phyloP scores from a whole-genome alignment of 2,888 invertebrate genomes.

The Metopia argyrocephala region DNA sequence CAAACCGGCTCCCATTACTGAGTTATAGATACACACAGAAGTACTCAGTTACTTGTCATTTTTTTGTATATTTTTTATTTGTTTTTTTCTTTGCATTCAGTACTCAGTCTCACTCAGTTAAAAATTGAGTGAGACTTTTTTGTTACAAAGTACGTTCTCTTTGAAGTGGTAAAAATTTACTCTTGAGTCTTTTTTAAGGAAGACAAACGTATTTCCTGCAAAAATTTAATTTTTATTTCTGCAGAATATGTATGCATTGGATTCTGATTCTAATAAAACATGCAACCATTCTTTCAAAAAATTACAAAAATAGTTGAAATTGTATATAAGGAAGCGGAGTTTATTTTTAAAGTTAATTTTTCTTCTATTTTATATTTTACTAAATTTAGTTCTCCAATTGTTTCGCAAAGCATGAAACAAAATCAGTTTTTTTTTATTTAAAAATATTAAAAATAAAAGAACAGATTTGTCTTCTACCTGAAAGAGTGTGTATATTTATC shows the following conservation, averaged over 20 bases:
- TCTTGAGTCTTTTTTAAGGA: neutral
- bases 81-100: neutral
- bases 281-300: no score
- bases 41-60: neutral
- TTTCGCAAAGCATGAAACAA: no score
- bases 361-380: no score
- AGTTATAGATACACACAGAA: constrained; percentile 16
- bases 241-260: neutral
- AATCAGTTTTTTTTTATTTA: no score
- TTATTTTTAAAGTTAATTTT: no score
- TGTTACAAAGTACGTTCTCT: neutral
- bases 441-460: no score
- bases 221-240: neutral
- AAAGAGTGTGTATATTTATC: no score
- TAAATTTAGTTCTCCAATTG: no score
- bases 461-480: no score
- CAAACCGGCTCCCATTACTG: constrained; percentile 57
- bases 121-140: constrained; percentile 22
- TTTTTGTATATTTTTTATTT: neutral
- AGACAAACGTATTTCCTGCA: neutral
- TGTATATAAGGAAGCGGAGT: no score
- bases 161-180: neutral
- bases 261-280: no score
- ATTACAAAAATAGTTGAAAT: no score
- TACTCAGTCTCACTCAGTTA: constrained; percentile 1